Evolutionary conservation across 2,888 invertebrate genomes (phyloP).

Genomic region (Pilophorus perplexus): DNA sequence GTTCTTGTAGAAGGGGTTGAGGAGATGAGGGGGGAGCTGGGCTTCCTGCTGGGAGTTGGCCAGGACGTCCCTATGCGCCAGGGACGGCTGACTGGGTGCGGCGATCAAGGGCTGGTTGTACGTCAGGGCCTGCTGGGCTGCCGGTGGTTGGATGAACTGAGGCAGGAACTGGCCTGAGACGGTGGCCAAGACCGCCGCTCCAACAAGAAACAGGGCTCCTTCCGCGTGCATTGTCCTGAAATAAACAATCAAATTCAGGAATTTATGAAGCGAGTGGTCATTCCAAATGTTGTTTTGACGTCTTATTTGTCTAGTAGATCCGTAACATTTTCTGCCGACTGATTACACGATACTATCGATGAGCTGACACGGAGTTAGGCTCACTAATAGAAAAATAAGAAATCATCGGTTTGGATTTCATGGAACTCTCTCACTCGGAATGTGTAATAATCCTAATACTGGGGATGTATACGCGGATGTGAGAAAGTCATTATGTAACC

Average conservation of each 20-base stretch:
- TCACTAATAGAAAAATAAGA: too few species aligned
- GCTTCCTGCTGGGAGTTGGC: conserved; percentile 66
- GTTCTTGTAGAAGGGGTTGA: conserved; percentile 74
- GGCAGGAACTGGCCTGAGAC: conserved; percentile 37
- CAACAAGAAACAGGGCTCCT: conserved; percentile 33
- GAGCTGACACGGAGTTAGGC: too few species aligned
- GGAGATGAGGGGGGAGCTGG: conserved; percentile 65
- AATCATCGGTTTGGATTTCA: too few species aligned
- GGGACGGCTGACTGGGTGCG: conserved; percentile 8
- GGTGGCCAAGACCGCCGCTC: conserved; percentile 14
- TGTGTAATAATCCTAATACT: too few species aligned
- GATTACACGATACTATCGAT: too few species aligned
- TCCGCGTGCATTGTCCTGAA: conserved; percentile 34
- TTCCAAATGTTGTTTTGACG: background rate
- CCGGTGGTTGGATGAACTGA: conserved; percentile 37
- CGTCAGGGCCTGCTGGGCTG: conserved; percentile 24
- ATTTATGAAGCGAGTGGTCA: background rate
- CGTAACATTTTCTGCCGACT: too few species aligned
- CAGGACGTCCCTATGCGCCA: conserved; percentile 27
- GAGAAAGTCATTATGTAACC: too few species aligned
- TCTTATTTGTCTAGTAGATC: too few species aligned
- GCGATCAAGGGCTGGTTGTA: conserved; percentile 33
- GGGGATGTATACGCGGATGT: too few species aligned
- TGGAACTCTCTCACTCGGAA: too few species aligned
- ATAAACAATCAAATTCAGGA: background rate